Percentiles rank a stretch among this genome's conserved stretches.
phyloP scores from a whole-genome alignment of 2,797 vertebrate species.

The Melanotaenia nigrans region DNA sequence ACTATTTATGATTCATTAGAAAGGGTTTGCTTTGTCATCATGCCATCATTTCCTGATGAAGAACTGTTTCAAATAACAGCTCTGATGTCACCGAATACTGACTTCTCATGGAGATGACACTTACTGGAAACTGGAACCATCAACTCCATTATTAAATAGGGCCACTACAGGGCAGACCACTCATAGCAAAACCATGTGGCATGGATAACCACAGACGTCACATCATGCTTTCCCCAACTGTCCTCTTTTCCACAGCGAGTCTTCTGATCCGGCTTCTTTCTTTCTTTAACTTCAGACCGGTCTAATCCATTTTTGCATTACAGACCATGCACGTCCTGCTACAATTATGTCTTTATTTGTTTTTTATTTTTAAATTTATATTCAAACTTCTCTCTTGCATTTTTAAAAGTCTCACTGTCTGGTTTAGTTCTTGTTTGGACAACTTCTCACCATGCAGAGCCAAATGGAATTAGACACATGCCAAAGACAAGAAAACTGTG shows the following conservation, averaged over 20 bases:
- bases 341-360: background rate
- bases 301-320: background rate
- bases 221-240: slow-evolving; percentile 24
- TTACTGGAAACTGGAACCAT: slow-evolving; percentile 39
- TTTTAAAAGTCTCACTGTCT: too few relatives aligned
- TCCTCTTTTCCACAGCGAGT: background rate
- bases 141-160: slow-evolving; percentile 45
- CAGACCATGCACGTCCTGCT: background rate
- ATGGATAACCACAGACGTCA: slow-evolving; percentile 15
- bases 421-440: background rate
- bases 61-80: slow-evolving; percentile 14
- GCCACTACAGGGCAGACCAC: slow-evolving; percentile 4
- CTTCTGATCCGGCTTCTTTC: slow-evolving; percentile 6
- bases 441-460: background rate
- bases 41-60: slow-evolving; percentile 7
- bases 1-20: slow-evolving; percentile 1
- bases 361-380: background rate
- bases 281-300: background rate
- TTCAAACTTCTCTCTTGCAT: too few relatives aligned
- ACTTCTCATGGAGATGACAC: slow-evolving; percentile 31
- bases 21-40: background rate
- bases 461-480: background rate
- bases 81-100: slow-evolving; percentile 39
- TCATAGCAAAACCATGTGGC: slow-evolving; percentile 24
- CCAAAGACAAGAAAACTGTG: too few relatives aligned